phyloP scores from a whole-genome alignment of 2,888 invertebrate species.

The Athetis lepigone region DNA sequence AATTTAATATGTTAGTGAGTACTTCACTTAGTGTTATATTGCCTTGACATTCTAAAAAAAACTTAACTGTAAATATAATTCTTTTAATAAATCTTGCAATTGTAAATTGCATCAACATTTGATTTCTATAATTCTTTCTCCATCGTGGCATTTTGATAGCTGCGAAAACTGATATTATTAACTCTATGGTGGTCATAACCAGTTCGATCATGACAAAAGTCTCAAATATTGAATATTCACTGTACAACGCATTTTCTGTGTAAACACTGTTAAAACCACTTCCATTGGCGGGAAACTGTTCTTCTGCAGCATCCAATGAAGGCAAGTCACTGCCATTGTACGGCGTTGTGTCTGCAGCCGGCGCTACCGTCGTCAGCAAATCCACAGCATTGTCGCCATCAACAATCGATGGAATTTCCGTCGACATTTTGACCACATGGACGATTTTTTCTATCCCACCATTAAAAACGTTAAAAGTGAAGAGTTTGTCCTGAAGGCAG shows the following conservation, averaged over 20 bases:
- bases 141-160: conserved; percentile 81
- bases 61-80: conserved; percentile 74
- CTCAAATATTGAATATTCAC: conserved; percentile 67
- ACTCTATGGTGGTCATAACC: conserved; percentile 81
- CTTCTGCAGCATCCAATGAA: conserved; percentile 12
- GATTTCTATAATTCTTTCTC: conserved; percentile 85
- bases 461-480: conserved; percentile 29
- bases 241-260: conserved; percentile 28
- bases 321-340: conserved; percentile 55
- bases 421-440: conserved; percentile 73
- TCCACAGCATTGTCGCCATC: conserved; percentile 47
- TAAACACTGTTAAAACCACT: conserved; percentile 28
- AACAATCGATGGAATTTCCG: conserved; percentile 62
- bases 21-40: conserved; percentile 48
- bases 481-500: conserved; percentile 52
- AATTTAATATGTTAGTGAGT: conserved; percentile 63
- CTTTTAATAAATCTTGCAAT: conserved; percentile 81
- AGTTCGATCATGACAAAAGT: conserved; percentile 81
- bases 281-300: conserved; percentile 15
- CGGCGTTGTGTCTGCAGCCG: conserved; percentile 39
- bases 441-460: conserved; percentile 42
- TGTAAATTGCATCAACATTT: conserved; percentile 86
- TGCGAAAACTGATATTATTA: conserved; percentile 78
- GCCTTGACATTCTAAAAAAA: conserved; percentile 71
- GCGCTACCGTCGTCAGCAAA: conserved; percentile 41